Percentiles rank a stretch among this genome's conserved stretches.
Evolutionary conservation across 2,888 invertebrate genomes (phyloP).

Genomic region (Drosophila birchii): DNA sequence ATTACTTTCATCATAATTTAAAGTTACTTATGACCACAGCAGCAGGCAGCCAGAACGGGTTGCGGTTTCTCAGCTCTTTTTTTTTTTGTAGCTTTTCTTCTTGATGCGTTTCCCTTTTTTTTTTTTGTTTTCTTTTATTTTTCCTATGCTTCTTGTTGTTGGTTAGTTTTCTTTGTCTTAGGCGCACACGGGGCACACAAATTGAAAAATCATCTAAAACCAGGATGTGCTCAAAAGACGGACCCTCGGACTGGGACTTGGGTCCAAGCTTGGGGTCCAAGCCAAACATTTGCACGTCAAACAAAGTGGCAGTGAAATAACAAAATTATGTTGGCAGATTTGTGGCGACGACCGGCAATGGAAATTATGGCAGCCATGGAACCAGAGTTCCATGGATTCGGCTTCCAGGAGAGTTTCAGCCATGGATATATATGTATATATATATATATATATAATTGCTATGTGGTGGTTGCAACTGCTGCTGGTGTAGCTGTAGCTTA

Average conservation of each 20-base stretch:
- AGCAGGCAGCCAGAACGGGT: slow-evolving; percentile 19
- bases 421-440: slow-evolving; percentile 39
- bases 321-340: slow-evolving; percentile 80
- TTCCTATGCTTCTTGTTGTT: background rate
- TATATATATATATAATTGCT: slow-evolving; percentile 69
- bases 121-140: slow-evolving; percentile 48
- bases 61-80: slow-evolving; percentile 37
- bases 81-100: slow-evolving; percentile 10
- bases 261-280: background rate
- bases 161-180: slow-evolving; percentile 56
- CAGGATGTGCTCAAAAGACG: slow-evolving; percentile 51
- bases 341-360: slow-evolving; percentile 66
- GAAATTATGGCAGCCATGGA: slow-evolving; percentile 68
- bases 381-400: background rate
- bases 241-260: background rate
- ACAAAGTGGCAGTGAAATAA: slow-evolving; percentile 80
- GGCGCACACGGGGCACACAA: slow-evolving; percentile 56
- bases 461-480: slow-evolving; percentile 55
- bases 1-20: slow-evolving; percentile 83
- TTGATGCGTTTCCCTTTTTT: slow-evolving; percentile 3
- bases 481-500: slow-evolving; percentile 31
- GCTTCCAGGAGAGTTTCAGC: slow-evolving; percentile 11
- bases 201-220: slow-evolving; percentile 79
- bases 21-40: slow-evolving; percentile 75
- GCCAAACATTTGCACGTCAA: slow-evolving; percentile 78